phyloP scores from a whole-genome alignment of 2,888 invertebrate genomes.

The Limnephilus marmoratus region DNA sequence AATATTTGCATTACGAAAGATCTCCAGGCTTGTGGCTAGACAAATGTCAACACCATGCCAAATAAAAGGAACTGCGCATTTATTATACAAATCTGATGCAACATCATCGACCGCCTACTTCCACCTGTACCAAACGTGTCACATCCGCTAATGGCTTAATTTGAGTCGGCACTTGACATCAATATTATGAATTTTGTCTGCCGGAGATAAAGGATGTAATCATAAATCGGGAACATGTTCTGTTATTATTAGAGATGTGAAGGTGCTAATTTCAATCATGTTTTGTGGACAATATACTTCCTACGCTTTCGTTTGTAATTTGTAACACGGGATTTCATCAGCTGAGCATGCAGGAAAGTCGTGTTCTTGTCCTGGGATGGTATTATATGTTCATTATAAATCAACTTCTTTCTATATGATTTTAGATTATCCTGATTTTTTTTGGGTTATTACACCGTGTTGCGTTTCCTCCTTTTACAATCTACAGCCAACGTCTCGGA shows the following conservation, averaged over 20 bases:
- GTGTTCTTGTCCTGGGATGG: neutral
- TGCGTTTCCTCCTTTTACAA: no score
- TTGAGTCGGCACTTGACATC: neutral
- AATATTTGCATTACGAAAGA: no score
- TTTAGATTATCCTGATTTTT: no score
- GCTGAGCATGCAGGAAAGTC: neutral
- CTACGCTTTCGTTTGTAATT: neutral
- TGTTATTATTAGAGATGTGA: neutral
- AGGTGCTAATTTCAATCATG: neutral
- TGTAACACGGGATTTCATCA: neutral
- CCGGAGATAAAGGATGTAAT: neutral
- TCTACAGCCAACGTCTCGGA: no score
- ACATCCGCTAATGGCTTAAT: slow-evolving; percentile 2
- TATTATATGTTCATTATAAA: no score
- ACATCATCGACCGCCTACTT: neutral
- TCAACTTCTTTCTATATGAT: no score
- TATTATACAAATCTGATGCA: neutral
- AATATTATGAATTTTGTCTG: neutral
- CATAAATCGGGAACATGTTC: neutral
- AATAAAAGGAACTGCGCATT: neutral
- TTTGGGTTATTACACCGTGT: no score
- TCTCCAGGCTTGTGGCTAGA: no score
- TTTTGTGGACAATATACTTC: neutral
- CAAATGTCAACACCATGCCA: no score
- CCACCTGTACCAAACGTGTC: neutral